Base-by-base conservation (phyloP, 2,113 vertebrate species). In the Sebastes fasciatus region DNA sequence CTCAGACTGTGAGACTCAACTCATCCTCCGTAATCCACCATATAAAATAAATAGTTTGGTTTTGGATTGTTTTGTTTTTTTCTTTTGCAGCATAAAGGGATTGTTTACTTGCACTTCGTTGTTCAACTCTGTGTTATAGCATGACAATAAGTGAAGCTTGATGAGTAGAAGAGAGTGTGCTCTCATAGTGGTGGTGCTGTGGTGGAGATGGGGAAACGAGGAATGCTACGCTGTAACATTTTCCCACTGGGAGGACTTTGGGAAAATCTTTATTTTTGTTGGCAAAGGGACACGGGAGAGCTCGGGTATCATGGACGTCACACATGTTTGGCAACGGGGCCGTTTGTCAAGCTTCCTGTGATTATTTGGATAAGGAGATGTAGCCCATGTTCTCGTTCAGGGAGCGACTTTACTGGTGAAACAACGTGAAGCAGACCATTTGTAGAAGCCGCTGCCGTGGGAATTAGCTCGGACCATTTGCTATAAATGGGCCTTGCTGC, bases 401-500 rank as follows among this genome's bases (percentile, higher is more conserved):
- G 3, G 62, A 19, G 11, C 71, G 69, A 90, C 72, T 77, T 79
- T 71, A 61, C 72, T 60, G 76, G 84, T 77, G 74, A 87, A 86
- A 86, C 70, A 61, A 74, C 58, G 16, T 45, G 74, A 71, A 87
- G 23, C 51, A 23, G 74, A 83, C 55, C 74, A 54, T 87, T 90
- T 77, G 52, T 40, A 81, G 81, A 83, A 57, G 69, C 62, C 21
- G 5, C 26, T 72, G 82, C 64, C 80, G 74, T 93, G 93, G 92
- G 93, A 94, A 94, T 79, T 14, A 57, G 42, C 80, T 74, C 0
- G 45, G 80, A 17, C 79, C 61, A 62, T 89, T 93, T 77, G 88
- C 91, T 93, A 92, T 93, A 94, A 95, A 94, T 92, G 94, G 89
- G 45, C 73, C 80, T 80, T 66, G 81, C 82, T 74, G 80, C 75